Base-by-base conservation (phyloP, 30 jellyfish, hydroid and myxozoan genomes). In the Mastigias papua region DNA sequence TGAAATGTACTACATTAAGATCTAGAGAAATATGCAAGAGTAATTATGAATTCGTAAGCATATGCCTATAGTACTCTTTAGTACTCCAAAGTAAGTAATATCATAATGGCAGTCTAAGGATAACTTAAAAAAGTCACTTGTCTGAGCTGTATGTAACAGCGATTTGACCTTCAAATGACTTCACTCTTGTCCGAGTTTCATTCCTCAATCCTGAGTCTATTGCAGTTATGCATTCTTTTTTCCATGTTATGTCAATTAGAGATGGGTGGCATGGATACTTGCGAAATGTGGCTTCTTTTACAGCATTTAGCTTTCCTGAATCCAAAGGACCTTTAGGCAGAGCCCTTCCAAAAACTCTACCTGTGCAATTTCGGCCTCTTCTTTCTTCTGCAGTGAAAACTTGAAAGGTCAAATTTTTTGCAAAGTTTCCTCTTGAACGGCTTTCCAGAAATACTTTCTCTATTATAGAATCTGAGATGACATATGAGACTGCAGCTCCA, bases 361-460 rank as follows among this genome's bases (percentile, higher is more conserved):
- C 99, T 32, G 97, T 89, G 90, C 99, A 96, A 65, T 96, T 96
- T 22, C 97, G 91, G 23, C 97, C 97, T n/a, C 89, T 74, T 23
- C 99, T 48, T 78, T 96, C 99, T 22, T 91, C 98, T 13, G 93
- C 63, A 28, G 97, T 69, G 67, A 84, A 90, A 21, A 91, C 96
- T 25, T 96, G 93, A 54, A 89, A 96, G 17, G 97, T 90, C 35
- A 96, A 91, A 78, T 96, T 96, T 67, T 96, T 96, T 1, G 99
- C 98, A 81, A 96, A 96, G 81, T 96, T 96, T 17, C 98, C 99
- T 11, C 99, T 93, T 16, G 96, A 81, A 2, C 97, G 95, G 48
- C 99, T 96, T 46, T 85, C 97, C 37, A 90, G 91, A 80, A 72
- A 86, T 15, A 96, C 96, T 81, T 89, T 80, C 79, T 78, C 95